phyloP scores from a whole-genome alignment of 1,140 invertebrate genomes.

The Tetranychus urticae region DNA sequence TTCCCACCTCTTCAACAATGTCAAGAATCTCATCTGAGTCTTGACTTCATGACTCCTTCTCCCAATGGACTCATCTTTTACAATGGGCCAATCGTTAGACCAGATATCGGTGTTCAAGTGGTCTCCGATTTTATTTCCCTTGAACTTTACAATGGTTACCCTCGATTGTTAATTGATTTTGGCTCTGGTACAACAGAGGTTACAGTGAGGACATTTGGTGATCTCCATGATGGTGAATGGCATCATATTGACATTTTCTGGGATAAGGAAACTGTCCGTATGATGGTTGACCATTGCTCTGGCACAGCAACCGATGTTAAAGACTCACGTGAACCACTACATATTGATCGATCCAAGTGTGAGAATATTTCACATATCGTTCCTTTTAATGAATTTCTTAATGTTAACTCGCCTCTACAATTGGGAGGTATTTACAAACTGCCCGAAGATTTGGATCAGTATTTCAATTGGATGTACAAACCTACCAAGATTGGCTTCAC shows the following conservation, averaged over 20 bases:
- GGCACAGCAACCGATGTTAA: conserved; percentile 48
- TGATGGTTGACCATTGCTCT: conserved; percentile 76
- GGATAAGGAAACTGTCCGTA: conserved; percentile 57
- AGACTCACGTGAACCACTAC: conserved; percentile 45
- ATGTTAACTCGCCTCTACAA: conserved; percentile 82
- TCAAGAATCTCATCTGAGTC: conserved; percentile 70
- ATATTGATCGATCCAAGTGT: conserved; percentile 64
- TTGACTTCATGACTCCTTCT: conserved; percentile 79
- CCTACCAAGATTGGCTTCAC: conserved; percentile 48
- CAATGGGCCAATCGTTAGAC: conserved; percentile 81
- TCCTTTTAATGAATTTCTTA: conserved; percentile 85
- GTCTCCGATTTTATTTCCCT: conserved; percentile 68
- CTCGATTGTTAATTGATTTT: conserved; percentile 71
- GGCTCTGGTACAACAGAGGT: conserved; percentile 77
- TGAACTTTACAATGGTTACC: conserved; percentile 69
- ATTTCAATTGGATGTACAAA: conserved; percentile 23
- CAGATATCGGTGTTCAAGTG: conserved; percentile 39
- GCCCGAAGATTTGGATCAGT: conserved; percentile 47
- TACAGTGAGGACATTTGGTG: conserved; percentile 58
- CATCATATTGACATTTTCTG: conserved; percentile 84
- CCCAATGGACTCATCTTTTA: conserved; percentile 71
- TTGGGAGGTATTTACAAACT: conserved; percentile 45
- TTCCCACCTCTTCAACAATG: conserved; percentile 87
- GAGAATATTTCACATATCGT: conserved; percentile 65
- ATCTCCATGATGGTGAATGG: conserved; percentile 80